phyloP scores from a whole-genome alignment of 1,140 invertebrate genomes.

The Atopsyche davidsoni region DNA sequence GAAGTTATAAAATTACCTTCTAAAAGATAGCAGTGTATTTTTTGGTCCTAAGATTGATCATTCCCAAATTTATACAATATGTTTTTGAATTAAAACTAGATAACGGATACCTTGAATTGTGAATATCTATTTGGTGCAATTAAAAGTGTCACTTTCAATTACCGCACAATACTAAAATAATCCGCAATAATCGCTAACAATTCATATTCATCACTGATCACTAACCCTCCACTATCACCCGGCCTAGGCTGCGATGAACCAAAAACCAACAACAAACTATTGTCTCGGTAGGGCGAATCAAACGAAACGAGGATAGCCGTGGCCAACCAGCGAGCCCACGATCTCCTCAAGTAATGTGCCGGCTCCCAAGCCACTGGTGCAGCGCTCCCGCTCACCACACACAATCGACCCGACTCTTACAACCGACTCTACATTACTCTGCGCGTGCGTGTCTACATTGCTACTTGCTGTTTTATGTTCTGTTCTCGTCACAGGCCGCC shows the following conservation, averaged over 20 bases:
- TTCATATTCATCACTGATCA: conserved; percentile 1
- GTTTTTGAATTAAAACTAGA: too few species aligned
- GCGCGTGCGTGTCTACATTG: not conserved
- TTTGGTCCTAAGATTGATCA: too few species aligned
- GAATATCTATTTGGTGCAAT: too few species aligned
- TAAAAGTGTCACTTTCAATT: not conserved
- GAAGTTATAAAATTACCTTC: too few species aligned
- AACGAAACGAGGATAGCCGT: conserved; percentile 76
- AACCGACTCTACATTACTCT: not conserved
- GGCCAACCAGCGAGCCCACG: conserved; percentile 77
- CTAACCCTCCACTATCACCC: too few species aligned
- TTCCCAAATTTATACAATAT: too few species aligned
- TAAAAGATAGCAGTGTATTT: too few species aligned
- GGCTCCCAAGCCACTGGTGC: not conserved
- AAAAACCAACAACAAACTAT: conserved; percentile 6
- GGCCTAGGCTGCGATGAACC: too few species aligned
- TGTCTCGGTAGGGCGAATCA: conserved; percentile 55
- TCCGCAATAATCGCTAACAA: too few species aligned
- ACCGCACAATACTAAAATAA: not conserved
- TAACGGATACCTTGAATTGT: too few species aligned
- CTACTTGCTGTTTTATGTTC: too few species aligned
- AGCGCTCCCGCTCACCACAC: conserved; percentile 3
- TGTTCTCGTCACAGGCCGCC: too few species aligned
- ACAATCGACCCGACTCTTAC: not conserved
- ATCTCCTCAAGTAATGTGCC: conserved; percentile 66